Evolutionary conservation across 2,797 vertebrate genomes (phyloP).

Genomic region (Dromococcyx pavoninus): DNA sequence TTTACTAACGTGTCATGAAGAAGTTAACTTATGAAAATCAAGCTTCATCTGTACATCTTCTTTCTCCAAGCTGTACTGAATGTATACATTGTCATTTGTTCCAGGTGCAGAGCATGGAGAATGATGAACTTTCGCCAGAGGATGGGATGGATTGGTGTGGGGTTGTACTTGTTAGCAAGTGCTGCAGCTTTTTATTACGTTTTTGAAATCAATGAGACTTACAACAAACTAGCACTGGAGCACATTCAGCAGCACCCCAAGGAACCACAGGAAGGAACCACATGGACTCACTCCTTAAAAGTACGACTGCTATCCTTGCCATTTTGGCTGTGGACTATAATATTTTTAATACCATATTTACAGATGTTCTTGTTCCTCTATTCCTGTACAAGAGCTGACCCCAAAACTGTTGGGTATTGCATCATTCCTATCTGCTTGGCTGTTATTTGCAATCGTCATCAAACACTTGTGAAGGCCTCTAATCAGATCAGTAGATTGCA

Average conservation of each 20-base stretch:
- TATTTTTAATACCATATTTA: slow-evolving; percentile 92
- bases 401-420: slow-evolving; percentile 92
- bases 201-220: slow-evolving; percentile 92
- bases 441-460: slow-evolving; percentile 90
- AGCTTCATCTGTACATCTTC: neutral
- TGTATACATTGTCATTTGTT: neutral
- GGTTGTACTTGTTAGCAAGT: slow-evolving; percentile 88
- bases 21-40: neutral
- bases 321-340: slow-evolving; percentile 89
- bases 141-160: slow-evolving; percentile 95
- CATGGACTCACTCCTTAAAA: slow-evolving; percentile 86
- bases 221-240: slow-evolving; percentile 88
- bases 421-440: slow-evolving; percentile 93
- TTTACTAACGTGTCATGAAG: neutral
- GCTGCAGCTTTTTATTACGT: slow-evolving; percentile 86
- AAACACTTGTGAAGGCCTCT: slow-evolving; percentile 85
- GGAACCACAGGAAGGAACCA: slow-evolving; percentile 71
- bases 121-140: slow-evolving; percentile 99
- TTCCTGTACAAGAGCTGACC: slow-evolving; percentile 93
- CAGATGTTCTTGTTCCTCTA: slow-evolving; percentile 98
- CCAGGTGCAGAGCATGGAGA: slow-evolving; percentile 93
- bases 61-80: neutral
- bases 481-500: slow-evolving; percentile 89
- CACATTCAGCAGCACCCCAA: slow-evolving; percentile 81
- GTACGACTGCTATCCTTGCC: slow-evolving; percentile 86